phyloP scores from a whole-genome alignment of 2,888 invertebrate species.

The Drosophila falleni region DNA sequence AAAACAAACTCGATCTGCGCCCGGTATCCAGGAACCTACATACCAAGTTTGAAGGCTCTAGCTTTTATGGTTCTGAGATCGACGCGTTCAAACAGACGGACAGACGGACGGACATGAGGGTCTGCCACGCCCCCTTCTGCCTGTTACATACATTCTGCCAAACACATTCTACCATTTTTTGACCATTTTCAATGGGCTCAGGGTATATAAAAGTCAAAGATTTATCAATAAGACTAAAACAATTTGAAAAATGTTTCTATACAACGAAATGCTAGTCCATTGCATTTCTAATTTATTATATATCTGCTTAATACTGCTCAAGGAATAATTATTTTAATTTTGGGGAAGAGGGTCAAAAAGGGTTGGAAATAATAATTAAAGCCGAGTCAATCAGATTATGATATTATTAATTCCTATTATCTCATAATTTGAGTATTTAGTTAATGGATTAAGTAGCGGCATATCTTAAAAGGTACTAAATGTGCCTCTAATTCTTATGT shows the following conservation, averaged over 20 bases:
- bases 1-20: too few relatives aligned
- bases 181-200: too few relatives aligned
- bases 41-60: too few relatives aligned
- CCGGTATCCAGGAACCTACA: too few relatives aligned
- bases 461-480: slow-evolving; percentile 43
- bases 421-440: slow-evolving; percentile 11
- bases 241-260: background rate
- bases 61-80: too few relatives aligned
- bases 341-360: background rate
- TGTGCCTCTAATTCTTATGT: slow-evolving; percentile 34
- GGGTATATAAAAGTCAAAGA: too few relatives aligned
- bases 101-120: too few relatives aligned
- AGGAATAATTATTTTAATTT: background rate
- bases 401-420: background rate
- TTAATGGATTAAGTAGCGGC: slow-evolving; percentile 30
- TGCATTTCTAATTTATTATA: background rate
- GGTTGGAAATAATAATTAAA: background rate
- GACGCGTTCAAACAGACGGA: too few relatives aligned
- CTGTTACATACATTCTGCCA: too few relatives aligned
- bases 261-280: background rate
- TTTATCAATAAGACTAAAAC: background rate
- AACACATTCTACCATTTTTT: too few relatives aligned
- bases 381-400: background rate
- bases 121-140: too few relatives aligned
- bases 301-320: background rate